Evolutionary conservation across 2,888 invertebrate genomes (phyloP).

Genomic region (Eupeodes luniger): DNA sequence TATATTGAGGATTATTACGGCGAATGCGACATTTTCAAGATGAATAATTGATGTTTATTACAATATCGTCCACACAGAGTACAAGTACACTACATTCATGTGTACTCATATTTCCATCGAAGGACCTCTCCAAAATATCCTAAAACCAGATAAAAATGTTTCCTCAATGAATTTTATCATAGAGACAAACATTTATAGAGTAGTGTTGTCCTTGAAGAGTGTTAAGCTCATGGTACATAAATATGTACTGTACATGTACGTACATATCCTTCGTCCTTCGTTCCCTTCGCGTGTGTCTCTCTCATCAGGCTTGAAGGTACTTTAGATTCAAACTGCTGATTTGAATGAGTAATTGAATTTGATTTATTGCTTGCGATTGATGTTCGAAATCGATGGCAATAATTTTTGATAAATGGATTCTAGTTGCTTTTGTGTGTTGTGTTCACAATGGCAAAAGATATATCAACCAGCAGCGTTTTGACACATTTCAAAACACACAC

Average conservation of each 20-base stretch:
- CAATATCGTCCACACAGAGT: conserved; percentile 15
- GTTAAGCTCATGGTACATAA: not conserved
- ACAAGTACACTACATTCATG: not conserved
- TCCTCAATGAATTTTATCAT: conserved; percentile 32
- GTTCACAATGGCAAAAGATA: not conserved
- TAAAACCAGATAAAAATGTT: conserved; percentile 12
- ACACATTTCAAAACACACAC: not conserved
- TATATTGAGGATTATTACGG: conserved; percentile 27
- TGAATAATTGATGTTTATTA: conserved; percentile 61
- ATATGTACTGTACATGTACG: not conserved
- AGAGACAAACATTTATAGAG: conserved; percentile 2
- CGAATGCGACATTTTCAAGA: conserved; percentile 42
- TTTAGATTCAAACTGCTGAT: conserved; percentile 52
- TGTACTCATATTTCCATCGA: too few relatives aligned
- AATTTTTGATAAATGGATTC: conserved; percentile 36
- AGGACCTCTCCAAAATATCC: not conserved
- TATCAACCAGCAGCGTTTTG: not conserved
- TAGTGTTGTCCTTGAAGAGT: conserved; percentile 19
- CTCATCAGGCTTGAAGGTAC: conserved; percentile 25
- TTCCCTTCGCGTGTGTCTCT: not conserved
- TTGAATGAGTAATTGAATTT: conserved; percentile 66
- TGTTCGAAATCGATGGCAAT: conserved; percentile 37
- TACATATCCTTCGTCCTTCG: not conserved
- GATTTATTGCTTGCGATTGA: conserved; percentile 58
- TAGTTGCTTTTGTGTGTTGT: conserved; percentile 14